A percentile compares a stretch with the other conserved stretches of the same genome.
These are phyloP conservation scores for Leptinotarsa texana DNA, from an alignment of 1,140 invertebrate genomes.

Conservation along the genomic window DNA sequence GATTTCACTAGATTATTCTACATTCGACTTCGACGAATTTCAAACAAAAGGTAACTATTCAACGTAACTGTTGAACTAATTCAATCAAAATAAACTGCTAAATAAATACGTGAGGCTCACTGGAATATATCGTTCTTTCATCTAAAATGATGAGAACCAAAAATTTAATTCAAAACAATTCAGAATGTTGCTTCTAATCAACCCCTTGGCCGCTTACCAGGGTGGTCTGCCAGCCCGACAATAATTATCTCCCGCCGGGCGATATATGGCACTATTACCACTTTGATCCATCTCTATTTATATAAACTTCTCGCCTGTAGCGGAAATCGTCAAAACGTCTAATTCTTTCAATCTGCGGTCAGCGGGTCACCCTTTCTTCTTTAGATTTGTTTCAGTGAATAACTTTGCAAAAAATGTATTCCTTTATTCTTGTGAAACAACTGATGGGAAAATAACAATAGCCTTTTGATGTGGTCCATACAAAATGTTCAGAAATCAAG, in stretches of 20 bases:
- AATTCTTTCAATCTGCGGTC: background rate
- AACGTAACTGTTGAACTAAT: no score
- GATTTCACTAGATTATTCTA: no score
- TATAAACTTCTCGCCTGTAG: conserved; percentile 2
- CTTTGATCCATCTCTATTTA: conserved; percentile 6
- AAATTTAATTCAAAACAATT: conserved; percentile 4
- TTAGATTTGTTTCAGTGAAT: background rate
- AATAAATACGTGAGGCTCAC: no score
- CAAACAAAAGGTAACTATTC: no score
- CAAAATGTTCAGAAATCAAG: no score
- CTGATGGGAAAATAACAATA: background rate
- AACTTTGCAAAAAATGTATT: background rate
- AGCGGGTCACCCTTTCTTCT: conserved; percentile 2
- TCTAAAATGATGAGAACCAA: background rate
- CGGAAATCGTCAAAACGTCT: background rate
- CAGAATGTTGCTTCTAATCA: conserved; percentile 6
- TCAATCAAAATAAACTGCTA: no score
- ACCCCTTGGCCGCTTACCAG: background rate
- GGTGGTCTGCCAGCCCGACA: conserved; percentile 6
- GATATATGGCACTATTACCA: conserved; percentile 8
- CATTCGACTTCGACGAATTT: no score
- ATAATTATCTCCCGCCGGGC: conserved; percentile 7
- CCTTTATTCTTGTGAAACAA: background rate
- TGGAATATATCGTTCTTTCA: no score
- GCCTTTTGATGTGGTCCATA: background rate